Conservation (phyloP, 2,113 vertebrate species). For the Lepidothrix coronata region DNA sequence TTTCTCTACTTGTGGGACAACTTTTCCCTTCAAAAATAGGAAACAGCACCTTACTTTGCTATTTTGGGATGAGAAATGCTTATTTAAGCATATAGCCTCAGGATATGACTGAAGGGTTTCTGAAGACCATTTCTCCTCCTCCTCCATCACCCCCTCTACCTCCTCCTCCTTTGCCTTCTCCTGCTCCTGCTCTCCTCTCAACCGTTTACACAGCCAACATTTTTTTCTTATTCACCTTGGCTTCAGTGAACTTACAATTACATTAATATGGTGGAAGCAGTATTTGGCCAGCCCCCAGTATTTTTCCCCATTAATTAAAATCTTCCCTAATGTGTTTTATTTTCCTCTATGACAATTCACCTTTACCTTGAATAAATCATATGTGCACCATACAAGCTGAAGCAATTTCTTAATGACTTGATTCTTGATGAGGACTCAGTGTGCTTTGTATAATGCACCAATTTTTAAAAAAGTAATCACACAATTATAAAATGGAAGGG, state of each 20-base stretch:
- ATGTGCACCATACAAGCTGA: not conserved
- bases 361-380: conserved; percentile 15
- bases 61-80: not conserved
- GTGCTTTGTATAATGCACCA: not conserved
- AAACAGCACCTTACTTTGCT: not conserved
- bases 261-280: not conserved
- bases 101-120: not conserved
- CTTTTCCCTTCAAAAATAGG: not conserved
- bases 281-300: not conserved
- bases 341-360: conserved; percentile 10
- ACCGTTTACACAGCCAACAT: not conserved
- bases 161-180: not conserved
- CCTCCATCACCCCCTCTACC: not conserved
- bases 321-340: conserved; percentile 15
- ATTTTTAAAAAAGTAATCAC: conserved; percentile 5
- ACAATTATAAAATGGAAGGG: conserved; percentile 36
- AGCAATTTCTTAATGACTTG: conserved; percentile 47
- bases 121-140: not conserved
- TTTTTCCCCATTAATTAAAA: conserved; percentile 12
- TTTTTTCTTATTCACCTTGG: not conserved
- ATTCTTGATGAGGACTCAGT: conserved; percentile 36
- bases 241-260: not conserved
- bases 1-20: not conserved
- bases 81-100: not conserved
- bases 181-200: not conserved